Percentiles rank a stretch among this genome's conserved stretches.
Evolutionary conservation across 2,888 invertebrate genomes (phyloP).

Genomic region (Nemurella pictetii): DNA sequence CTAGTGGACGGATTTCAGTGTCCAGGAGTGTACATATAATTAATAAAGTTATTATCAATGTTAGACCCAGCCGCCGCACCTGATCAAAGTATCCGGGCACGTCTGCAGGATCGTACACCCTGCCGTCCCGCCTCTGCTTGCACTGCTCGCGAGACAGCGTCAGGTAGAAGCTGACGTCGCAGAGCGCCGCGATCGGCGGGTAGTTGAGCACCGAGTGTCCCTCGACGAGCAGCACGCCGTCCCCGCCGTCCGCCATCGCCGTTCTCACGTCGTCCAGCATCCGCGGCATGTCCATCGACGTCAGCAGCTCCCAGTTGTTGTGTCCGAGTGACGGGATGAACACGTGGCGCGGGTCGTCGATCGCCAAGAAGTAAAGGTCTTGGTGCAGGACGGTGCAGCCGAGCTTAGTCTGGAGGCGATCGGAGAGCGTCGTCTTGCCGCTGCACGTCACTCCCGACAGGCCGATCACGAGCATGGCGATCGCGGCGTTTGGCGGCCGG

Average conservation of each 20-base stretch:
- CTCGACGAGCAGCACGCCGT: conserved; percentile 66
- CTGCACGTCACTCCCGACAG: conserved; percentile 82
- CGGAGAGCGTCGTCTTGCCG: conserved; percentile 77
- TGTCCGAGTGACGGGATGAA: conserved; percentile 67
- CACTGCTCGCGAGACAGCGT: conserved; percentile 71
- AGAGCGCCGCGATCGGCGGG: conserved; percentile 66
- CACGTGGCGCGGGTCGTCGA: conserved; percentile 66
- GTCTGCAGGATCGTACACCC: conserved; percentile 86
- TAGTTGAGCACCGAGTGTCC: conserved; percentile 77
- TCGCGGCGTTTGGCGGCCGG: too few relatives aligned
- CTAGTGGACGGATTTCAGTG: too few relatives aligned
- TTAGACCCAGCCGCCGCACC: too few relatives aligned
- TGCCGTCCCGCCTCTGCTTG: conserved; percentile 59
- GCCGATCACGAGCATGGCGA: conserved; percentile 60
- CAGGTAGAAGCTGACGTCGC: conserved; percentile 74
- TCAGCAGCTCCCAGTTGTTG: conserved; percentile 74
- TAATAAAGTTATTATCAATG: too few relatives aligned
- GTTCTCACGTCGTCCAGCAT: conserved; percentile 64
- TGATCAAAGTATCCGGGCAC: conserved; percentile 83
- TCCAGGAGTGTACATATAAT: too few relatives aligned
- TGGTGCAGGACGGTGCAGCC: conserved; percentile 63
- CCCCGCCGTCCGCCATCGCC: conserved; percentile 33
- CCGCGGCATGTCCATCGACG: conserved; percentile 70
- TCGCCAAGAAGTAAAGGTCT: conserved; percentile 73
- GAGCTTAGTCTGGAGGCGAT: conserved; percentile 55